A percentile compares a stretch with the other conserved stretches of the same genome.
These are phyloP conservation scores for Stictocephala bisonia DNA, from an alignment of 2,888 invertebrate species.

Conservation along the genomic window DNA sequence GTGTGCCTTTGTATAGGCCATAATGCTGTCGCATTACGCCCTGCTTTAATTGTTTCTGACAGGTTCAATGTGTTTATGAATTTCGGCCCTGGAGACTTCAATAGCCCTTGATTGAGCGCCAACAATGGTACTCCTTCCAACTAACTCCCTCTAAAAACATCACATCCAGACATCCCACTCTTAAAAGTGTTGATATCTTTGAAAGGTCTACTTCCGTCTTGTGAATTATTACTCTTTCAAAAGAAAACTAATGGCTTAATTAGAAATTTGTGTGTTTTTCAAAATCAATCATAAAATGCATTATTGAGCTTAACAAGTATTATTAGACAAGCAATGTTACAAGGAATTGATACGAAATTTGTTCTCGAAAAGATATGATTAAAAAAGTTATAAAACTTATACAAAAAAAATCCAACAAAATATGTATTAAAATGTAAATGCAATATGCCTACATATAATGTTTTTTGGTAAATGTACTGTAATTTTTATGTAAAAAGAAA, in stretches of 20 bases:
- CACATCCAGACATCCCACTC: neutral
- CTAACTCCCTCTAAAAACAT: neutral
- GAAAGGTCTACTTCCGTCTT: neutral
- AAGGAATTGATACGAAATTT: too few species aligned
- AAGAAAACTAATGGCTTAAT: neutral
- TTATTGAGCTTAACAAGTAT: too few species aligned
- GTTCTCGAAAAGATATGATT: too few species aligned
- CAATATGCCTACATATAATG: too few species aligned
- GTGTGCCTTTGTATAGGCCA: slow-evolving; percentile 35
- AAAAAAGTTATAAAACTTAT: too few species aligned
- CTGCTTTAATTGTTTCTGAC: slow-evolving; percentile 34
- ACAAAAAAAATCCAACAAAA: too few species aligned
- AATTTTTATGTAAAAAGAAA: too few species aligned
- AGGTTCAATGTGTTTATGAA: slow-evolving; percentile 31
- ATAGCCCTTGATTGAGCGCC: slow-evolving; percentile 13
- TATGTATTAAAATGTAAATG: too few species aligned
- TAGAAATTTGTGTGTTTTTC: too few species aligned
- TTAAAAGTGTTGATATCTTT: neutral
- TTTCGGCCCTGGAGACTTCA: slow-evolving; percentile 2
- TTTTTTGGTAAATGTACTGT: too few species aligned
- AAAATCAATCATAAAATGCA: too few species aligned
- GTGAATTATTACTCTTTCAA: neutral
- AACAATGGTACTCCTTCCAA: neutral
- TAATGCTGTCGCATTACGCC: slow-evolving; percentile 37
- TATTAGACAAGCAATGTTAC: too few species aligned